Evolutionary conservation across 2,797 vertebrate species (phyloP), one percentile per base, ranked within the genome.

Genomic region (Vireo griseus): DNA sequence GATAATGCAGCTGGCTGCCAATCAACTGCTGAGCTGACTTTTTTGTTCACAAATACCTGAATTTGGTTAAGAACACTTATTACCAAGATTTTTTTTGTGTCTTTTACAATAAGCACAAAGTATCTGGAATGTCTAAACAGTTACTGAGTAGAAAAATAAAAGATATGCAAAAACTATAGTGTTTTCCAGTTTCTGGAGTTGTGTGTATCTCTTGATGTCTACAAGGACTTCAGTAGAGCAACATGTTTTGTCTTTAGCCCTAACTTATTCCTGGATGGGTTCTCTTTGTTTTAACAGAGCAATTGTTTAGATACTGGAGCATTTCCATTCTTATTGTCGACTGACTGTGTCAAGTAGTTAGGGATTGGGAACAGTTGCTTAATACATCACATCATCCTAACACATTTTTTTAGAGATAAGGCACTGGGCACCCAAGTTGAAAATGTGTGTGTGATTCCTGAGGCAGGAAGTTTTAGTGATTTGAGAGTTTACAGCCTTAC

Each of bases 201-300:
- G 14, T 88, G 37, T 92, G 6, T 90, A 71, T 96, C 61, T 92
- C 69, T 84, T 86, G 78, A 89, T 92, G 58, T 69, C 83, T 94
- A 37, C 37, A 54, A 55, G 16, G 40, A 51, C 80, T 96, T 94
- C 54, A 84, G 54, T 63, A 94, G 82, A 88, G 82, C 69, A 90
- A 37, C 61, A 25, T 95, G 85, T 77, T 97, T 96, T 97, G 85
- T 97, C 96, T 96, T 95, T 82, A 72, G 84, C 85, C 79, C 66
- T 89, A 87, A 75, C 39, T 92, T 87, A 51, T 80, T 96, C 63
- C 66, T 74, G 33, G 3, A 21, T 55, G 29, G 31, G 54, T 88
- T 85, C 15, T 81, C 68, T 84, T 61, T 86, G 63, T 88, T 95
- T 96, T 92, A 95, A 72, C 62, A 69, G 71, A 13, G 4, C 4